Base-by-base conservation (phyloP, 1,140 invertebrate genomes). In the Dendrolimus kikuchii region DNA sequence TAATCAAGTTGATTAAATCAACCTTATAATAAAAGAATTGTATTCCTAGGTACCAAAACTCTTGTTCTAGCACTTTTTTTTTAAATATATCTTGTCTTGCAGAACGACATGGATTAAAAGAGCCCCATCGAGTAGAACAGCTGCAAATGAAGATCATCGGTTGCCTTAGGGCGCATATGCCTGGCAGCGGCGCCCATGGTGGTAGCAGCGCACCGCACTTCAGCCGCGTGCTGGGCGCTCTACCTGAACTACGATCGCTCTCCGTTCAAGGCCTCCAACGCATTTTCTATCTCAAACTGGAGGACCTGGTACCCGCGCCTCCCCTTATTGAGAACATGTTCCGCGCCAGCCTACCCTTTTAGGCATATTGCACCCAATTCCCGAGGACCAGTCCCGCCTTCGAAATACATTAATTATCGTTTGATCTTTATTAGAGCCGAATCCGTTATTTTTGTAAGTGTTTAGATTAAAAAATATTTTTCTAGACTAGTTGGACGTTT, bases 71-170 rank as follows among this genome's bases (percentile, higher is more conserved):
- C 46, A 57, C 37, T 46, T 49, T 23, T 44, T 47, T 44, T 46
- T n/a, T 7, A 49, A 49, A 39, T 5, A 50, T 23, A 1, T 59
- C 47, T 57, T 60, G 77, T 77, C 59, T 60, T 89, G 46, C 90
- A 99, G 97, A 98, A 78, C 92, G 97, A 38, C 96, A 98, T 71
- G 96, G 96, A 9, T 86, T 98, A 53, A 94, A 95, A 73, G 97
- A 98, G 71, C 95, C 96, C 0, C 92, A 95, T 66, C 93, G 95
- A 69, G 95, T 98, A 60, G 96, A 99, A 77, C 95, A 96, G 68
- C 86, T 98, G 6, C 96, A 98, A 80, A 96, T 96, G 95, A 97
- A 97, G 83, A 96, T 99, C 65, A 98, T 98, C 59, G 93, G 94
- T 51, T 96, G 96, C 47, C 88, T 99, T 7, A 90, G 95, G 6